Conservation (phyloP, 92 coral and sea anemone species). For the Pocillopora meandrina region DNA sequence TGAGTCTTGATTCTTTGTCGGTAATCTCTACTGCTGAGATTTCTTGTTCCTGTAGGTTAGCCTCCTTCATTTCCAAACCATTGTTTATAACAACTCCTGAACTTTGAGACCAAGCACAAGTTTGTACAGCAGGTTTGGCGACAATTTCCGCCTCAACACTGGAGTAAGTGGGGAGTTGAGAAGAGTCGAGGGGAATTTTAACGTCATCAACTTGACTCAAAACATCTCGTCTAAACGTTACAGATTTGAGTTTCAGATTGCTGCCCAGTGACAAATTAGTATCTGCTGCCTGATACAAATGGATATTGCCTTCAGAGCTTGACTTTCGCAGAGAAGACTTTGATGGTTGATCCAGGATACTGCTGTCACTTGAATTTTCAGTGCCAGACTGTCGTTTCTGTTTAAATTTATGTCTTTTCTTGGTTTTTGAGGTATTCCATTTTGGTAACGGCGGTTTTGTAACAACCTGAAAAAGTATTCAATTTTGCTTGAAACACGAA, state of each 20-base stretch:
- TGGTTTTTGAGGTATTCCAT: constrained; percentile 41
- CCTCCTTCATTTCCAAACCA: constrained; percentile 74
- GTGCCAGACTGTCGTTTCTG: background rate
- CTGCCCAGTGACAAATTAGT: background rate
- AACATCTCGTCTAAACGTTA: constrained; percentile 37
- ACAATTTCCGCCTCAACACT: background rate
- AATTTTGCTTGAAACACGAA: too few species aligned
- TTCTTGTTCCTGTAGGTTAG: constrained; percentile 9
- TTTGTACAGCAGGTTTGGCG: background rate
- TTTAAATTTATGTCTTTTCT: constrained; percentile 24
- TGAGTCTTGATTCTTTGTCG: background rate
- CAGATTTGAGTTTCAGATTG: constrained; percentile 15
- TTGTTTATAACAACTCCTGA: constrained; percentile 81
- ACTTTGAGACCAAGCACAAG: constrained; percentile 19
- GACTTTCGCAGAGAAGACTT: constrained; percentile 64
- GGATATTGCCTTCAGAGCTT: constrained; percentile 56
- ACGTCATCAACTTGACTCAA: background rate
- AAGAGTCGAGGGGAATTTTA: background rate
- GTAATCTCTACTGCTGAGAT: constrained; percentile 31
- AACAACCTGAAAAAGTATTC: constrained; percentile 43
- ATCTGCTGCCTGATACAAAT: background rate
- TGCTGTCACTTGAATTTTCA: constrained; percentile 15
- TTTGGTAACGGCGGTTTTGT: constrained; percentile 85
- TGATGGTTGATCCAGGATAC: background rate
- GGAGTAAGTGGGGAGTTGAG: background rate